Evolutionary conservation across 2,113 vertebrate genomes (phyloP).

Genomic region (Alligator sinensis): DNA sequence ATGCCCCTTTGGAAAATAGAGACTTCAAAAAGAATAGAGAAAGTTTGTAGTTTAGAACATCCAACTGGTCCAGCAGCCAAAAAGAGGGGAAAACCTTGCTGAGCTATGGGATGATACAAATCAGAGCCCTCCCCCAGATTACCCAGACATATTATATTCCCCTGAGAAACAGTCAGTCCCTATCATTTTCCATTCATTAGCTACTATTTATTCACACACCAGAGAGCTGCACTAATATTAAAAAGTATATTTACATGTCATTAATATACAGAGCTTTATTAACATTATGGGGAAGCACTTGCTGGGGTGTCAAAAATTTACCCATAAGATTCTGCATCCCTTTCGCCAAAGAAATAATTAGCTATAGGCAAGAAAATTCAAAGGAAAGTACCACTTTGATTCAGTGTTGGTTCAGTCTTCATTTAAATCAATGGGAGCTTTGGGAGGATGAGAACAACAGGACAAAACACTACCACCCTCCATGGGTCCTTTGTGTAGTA

Average conservation of each 20-base stretch:
- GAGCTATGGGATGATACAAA: not conserved
- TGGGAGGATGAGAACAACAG: conserved; percentile 20
- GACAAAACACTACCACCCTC: conserved; percentile 18
- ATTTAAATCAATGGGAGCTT: conserved; percentile 27
- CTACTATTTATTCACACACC: not conserved
- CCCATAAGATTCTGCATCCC: not conserved
- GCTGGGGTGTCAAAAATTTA: not conserved
- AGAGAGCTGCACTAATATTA: not conserved
- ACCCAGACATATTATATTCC: not conserved
- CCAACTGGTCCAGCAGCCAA: not conserved
- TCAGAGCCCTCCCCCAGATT: not conserved
- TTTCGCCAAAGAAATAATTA: conserved; percentile 3
- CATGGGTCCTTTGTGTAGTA: conserved; percentile 29
- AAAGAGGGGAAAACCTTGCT: not conserved
- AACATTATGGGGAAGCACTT: not conserved
- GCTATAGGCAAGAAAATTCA: not conserved
- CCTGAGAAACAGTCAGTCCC: not conserved
- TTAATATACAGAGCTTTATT: not conserved
- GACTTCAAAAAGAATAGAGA: not conserved
- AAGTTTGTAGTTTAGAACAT: not conserved
- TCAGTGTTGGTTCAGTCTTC: not conserved
- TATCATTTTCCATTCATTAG: not conserved
- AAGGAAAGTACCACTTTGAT: conserved; percentile 19
- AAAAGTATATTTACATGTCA: not conserved
- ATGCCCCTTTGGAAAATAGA: not conserved